phyloP scores from a whole-genome alignment of 2,888 invertebrate species.

The Argyra leucocephala region DNA sequence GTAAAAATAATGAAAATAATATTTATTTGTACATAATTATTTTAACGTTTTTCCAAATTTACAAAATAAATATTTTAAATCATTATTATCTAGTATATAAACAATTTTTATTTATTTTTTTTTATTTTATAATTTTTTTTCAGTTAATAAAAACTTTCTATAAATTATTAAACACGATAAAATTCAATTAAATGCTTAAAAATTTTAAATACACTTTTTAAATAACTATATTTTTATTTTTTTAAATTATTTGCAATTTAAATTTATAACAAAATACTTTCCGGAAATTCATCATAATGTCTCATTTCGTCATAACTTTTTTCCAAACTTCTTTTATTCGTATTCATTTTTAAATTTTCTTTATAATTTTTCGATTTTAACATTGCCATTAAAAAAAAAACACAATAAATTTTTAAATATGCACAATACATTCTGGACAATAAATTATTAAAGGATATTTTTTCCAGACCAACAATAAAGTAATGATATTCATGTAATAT shows the following conservation, averaged over 20 bases:
- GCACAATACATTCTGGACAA: background rate
- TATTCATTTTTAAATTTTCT: background rate
- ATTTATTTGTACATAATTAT: too few species aligned
- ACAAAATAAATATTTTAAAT: too few species aligned
- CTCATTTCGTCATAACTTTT: background rate
- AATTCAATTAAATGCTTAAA: too few species aligned
- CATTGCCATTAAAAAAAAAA: background rate
- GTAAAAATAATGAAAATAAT: background rate
- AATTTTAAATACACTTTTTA: too few species aligned
- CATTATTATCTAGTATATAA: too few species aligned
- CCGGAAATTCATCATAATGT: background rate
- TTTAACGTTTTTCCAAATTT: too few species aligned
- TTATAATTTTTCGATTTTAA: background rate
- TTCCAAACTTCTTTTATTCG: background rate
- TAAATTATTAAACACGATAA: too few species aligned
- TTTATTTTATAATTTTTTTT: too few species aligned
- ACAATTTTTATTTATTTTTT: too few species aligned
- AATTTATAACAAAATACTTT: background rate
- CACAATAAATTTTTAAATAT: background rate
- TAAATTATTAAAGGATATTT: too few species aligned
- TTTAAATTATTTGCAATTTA: background rate
- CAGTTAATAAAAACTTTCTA: too few species aligned
- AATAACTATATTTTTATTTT: background rate
- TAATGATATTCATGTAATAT: background rate
- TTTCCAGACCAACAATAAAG: background rate